Percentiles rank a stretch among this genome's conserved stretches.
phyloP scores from a whole-genome alignment of 2,113 vertebrate genomes.

The Alosa alosa region DNA sequence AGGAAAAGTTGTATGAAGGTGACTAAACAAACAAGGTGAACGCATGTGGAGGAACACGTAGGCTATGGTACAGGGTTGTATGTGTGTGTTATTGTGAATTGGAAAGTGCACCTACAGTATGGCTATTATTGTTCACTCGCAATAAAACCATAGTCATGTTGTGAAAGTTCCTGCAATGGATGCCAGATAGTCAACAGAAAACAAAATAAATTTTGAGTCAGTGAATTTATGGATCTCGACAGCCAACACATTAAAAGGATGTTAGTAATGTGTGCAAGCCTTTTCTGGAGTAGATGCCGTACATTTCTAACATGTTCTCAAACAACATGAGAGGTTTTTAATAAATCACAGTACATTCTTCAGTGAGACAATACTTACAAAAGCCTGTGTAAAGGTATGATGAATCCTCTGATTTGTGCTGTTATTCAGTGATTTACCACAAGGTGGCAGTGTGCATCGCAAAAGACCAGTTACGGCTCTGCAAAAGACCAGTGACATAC shows the following conservation, averaged over 20 bases:
- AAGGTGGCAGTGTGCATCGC: background rate
- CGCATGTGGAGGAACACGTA: background rate
- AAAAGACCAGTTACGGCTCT: too few relatives aligned
- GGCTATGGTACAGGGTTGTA: background rate
- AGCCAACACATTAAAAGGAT: background rate
- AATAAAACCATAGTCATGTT: background rate
- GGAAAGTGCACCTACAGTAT: background rate
- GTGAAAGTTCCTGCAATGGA: background rate
- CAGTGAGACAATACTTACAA: background rate
- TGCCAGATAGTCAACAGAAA: background rate
- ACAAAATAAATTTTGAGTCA: background rate
- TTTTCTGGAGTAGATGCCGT: background rate
- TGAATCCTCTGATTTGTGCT: background rate
- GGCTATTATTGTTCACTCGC: background rate
- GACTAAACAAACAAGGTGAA: background rate
- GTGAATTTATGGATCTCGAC: background rate
- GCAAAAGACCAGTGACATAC: background rate
- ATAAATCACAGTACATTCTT: background rate
- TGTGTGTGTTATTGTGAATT: background rate
- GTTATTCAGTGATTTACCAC: background rate
- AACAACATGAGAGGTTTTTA: background rate
- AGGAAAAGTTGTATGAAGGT: background rate
- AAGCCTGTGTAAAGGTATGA: background rate
- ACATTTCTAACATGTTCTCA: background rate
- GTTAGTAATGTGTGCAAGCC: background rate